phyloP scores from a whole-genome alignment of 1,140 invertebrate genomes.

The Plectus sambesii region DNA sequence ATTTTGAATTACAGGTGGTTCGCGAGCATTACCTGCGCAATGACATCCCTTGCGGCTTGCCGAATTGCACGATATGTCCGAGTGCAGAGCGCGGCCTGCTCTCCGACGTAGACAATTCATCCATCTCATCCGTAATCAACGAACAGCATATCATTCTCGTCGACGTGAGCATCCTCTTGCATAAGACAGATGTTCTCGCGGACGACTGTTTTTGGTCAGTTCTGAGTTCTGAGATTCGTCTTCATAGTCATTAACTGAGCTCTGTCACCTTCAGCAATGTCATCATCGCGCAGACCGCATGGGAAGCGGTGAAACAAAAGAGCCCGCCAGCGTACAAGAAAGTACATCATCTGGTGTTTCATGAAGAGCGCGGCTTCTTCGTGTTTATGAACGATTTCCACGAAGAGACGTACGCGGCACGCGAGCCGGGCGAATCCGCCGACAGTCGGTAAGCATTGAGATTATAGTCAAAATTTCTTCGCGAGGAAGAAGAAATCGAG shows the following conservation, averaged over 20 bases:
- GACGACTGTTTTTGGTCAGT: constrained; percentile 12
- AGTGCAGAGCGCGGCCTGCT: constrained; percentile 57
- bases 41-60: constrained; percentile 81
- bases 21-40: constrained; percentile 88
- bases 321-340: constrained; percentile 78
- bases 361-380: constrained; percentile 70
- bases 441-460: too few relatives aligned
- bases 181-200: constrained; percentile 57
- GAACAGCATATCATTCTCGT: constrained; percentile 65
- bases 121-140: constrained; percentile 35
- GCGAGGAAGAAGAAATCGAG: too few relatives aligned
- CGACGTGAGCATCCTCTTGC: constrained; percentile 78
- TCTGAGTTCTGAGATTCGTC: constrained; percentile 10
- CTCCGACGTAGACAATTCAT: constrained; percentile 52
- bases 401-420: constrained; percentile 75
- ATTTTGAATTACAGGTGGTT: constrained; percentile 56
- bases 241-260: constrained; percentile 28
- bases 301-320: constrained; percentile 81
- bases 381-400: constrained; percentile 92
- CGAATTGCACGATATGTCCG: constrained; percentile 56
- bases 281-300: constrained; percentile 77
- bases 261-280: constrained; percentile 70
- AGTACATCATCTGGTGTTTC: constrained; percentile 66
- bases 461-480: too few relatives aligned
- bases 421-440: too few relatives aligned